These are phyloP conservation scores for Platycnemis pennipes DNA, from an alignment of 2,888 invertebrate genomes.

Conservation along the genomic window DNA sequence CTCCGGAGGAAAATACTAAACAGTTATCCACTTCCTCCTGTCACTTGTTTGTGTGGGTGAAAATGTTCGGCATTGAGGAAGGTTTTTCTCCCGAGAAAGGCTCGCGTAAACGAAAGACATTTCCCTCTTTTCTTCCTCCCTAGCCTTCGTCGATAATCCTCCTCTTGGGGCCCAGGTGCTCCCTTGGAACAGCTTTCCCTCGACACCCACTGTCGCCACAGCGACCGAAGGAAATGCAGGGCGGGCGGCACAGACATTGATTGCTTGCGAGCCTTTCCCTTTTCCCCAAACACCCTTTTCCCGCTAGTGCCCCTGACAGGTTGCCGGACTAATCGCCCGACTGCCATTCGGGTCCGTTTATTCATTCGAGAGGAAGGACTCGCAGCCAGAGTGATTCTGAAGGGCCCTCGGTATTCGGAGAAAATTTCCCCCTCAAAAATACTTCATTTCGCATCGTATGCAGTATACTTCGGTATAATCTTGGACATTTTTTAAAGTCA, in stretches of 20 bases:
- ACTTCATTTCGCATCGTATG: too few relatives aligned
- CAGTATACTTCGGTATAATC: too few relatives aligned
- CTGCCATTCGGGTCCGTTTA: too few relatives aligned
- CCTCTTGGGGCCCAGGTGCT: neutral
- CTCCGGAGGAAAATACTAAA: too few relatives aligned
- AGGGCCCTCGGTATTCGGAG: too few relatives aligned
- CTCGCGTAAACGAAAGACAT: neutral
- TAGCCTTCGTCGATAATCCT: neutral
- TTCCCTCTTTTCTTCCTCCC: neutral
- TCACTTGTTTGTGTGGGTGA: neutral
- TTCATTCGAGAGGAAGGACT: too few relatives aligned
- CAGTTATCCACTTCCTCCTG: too few relatives aligned
- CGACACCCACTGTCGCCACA: neutral
- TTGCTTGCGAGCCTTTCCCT: neutral
- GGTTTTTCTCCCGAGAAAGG: neutral
- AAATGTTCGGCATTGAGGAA: neutral
- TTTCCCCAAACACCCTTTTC: neutral
- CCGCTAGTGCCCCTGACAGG: neutral
- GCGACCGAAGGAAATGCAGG: neutral
- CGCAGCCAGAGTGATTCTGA: too few relatives aligned
- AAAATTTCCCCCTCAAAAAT: too few relatives aligned
- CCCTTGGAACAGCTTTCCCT: neutral
- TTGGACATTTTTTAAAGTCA: too few relatives aligned
- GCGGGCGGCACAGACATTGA: neutral
- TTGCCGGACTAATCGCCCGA: too few relatives aligned